phyloP scores from a whole-genome alignment of 2,113 vertebrate genomes.

The Dicerorhinus sumatrensis region DNA sequence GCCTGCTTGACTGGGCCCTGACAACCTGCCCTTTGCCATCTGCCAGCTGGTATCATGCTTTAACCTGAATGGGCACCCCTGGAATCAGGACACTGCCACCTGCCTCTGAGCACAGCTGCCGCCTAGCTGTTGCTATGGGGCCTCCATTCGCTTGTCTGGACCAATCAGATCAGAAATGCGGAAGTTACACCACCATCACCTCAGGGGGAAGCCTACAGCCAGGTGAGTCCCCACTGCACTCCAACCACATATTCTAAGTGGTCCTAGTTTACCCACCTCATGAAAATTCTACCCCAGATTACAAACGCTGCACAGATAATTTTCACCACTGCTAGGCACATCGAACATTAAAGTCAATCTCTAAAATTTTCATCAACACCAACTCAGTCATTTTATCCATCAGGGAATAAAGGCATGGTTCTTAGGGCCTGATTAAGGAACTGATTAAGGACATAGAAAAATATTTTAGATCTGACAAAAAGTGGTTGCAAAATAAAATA shows the following conservation, averaged over 20 bases:
- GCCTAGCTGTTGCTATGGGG: conserved; percentile 52
- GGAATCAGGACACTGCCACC: conserved; percentile 61
- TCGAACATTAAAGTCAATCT: not conserved
- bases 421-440: not conserved
- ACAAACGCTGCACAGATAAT: not conserved
- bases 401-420: not conserved
- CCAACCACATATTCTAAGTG: not conserved
- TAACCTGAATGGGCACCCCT: conserved; percentile 55
- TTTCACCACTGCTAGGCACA: not conserved
- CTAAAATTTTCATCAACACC: not conserved
- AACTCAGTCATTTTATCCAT: not conserved
- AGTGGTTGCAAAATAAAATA: not conserved
- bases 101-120: conserved; percentile 65
- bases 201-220: not conserved
- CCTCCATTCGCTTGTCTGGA: conserved; percentile 49
- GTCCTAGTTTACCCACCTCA: not conserved
- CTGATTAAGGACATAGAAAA: not conserved
- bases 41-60: conserved; percentile 58
- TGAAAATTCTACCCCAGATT: conserved; percentile 18
- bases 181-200: not conserved
- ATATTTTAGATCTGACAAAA: not conserved
- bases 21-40: conserved; percentile 66
- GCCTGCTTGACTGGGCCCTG: conserved; percentile 30
- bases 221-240: not conserved
- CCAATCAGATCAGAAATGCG: conserved; percentile 67